Conservation (phyloP, 2,888 invertebrate genomes). For the Parascotia fuliginaria region DNA sequence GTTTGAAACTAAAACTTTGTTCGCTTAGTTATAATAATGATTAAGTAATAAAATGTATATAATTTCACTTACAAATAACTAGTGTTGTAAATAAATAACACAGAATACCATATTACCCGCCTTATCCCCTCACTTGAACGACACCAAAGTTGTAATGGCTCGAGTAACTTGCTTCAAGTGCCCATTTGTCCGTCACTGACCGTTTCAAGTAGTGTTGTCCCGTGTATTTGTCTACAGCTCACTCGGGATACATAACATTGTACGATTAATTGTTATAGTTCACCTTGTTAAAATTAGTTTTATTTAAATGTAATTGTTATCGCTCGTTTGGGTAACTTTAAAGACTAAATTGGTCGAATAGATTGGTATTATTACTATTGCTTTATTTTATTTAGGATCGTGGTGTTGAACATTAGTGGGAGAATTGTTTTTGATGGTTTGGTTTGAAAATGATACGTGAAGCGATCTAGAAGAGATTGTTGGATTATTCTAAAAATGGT, state of each 20-base stretch:
- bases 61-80: no score
- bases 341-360: not conserved
- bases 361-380: not conserved
- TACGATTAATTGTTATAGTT: constrained; percentile 31
- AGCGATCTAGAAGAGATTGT: no score
- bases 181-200: constrained; percentile 79
- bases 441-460: no score
- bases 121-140: constrained; percentile 36
- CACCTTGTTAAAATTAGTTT: constrained; percentile 31
- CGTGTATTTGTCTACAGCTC: constrained; percentile 64
- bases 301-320: constrained; percentile 35
- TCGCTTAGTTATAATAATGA: no score
- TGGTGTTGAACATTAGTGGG: not conserved
- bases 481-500: no score
- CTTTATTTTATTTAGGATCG: not conserved
- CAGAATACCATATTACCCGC: constrained; percentile 20
- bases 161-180: constrained; percentile 70
- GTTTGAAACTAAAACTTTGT: no score
- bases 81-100: no score
- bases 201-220: constrained; percentile 63
- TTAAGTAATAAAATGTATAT: no score
- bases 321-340: constrained; percentile 20
- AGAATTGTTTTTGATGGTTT: no score
- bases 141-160: constrained; percentile 48
- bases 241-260: constrained; percentile 21